Evolutionary conservation across 2,797 vertebrate species (phyloP).

Genomic region (Coreius guichenoti): DNA sequence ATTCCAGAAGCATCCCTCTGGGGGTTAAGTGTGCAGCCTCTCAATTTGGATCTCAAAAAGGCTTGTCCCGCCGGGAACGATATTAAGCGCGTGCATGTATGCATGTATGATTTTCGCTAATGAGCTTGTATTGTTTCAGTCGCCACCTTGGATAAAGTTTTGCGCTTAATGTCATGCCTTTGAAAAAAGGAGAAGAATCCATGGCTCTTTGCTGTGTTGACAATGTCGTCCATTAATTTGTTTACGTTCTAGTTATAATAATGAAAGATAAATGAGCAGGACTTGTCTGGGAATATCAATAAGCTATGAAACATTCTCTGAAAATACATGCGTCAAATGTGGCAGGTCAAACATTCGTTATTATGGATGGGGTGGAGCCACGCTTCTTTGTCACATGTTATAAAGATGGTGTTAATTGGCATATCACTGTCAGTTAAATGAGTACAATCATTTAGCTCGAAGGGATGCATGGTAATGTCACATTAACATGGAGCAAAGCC

Average conservation of each 20-base stretch:
- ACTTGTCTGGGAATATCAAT: conserved; percentile 6
- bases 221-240: conserved; percentile 7
- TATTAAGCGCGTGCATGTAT: conserved; percentile 60
- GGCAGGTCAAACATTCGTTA: neutral
- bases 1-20: conserved; percentile 59
- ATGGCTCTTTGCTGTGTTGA: conserved; percentile 6
- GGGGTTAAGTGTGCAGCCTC: conserved; percentile 64
- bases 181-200: conserved; percentile 11
- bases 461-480: conserved; percentile 73
- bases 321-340: neutral
- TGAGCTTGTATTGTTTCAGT: conserved; percentile 64
- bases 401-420: conserved; percentile 64
- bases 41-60: conserved; percentile 67
- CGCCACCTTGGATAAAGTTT: conserved; percentile 48
- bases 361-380: neutral
- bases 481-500: conserved; percentile 78
- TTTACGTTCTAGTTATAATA: conserved; percentile 5
- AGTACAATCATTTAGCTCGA: conserved; percentile 67
- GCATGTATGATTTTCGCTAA: conserved; percentile 65
- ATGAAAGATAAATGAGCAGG: conserved; percentile 21
- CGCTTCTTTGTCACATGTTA: conserved; percentile 20
- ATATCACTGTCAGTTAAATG: conserved; percentile 64
- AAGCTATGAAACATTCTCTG: neutral
- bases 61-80: conserved; percentile 65
- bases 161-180: conserved; percentile 23